Evolutionary conservation across 2,888 invertebrate species (phyloP).

Genomic region (Drosophila kanekoi): DNA sequence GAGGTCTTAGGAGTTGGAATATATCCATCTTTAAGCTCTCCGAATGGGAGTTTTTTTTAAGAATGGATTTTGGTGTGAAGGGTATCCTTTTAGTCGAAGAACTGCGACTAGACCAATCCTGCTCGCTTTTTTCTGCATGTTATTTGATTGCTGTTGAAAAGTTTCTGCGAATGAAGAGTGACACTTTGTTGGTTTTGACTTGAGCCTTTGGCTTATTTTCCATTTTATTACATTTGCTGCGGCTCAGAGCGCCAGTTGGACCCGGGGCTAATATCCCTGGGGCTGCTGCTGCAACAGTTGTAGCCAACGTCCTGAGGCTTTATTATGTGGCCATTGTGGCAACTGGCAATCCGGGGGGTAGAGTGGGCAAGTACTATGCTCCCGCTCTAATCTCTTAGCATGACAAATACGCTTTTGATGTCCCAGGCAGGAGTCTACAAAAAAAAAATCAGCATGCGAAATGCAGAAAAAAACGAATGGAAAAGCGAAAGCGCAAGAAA

Average conservation of each 20-base stretch:
- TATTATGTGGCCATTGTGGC: slow-evolving; percentile 75
- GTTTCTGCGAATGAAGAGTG: slow-evolving; percentile 73
- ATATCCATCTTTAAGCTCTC: no score
- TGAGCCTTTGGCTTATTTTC: slow-evolving; percentile 71
- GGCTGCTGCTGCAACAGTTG: slow-evolving; percentile 54
- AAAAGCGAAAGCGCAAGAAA: slow-evolving; percentile 68
- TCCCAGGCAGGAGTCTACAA: slow-evolving; percentile 63
- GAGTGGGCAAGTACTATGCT: slow-evolving; percentile 5
- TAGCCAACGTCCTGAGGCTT: slow-evolving; percentile 43
- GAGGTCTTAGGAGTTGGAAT: no score
- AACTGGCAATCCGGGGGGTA: slow-evolving; percentile 14
- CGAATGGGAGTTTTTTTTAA: no score
- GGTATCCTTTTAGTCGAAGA: background rate
- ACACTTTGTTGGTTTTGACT: slow-evolving; percentile 64
- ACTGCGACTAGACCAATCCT: background rate
- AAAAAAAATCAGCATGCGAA: slow-evolving; percentile 74
- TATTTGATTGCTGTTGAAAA: slow-evolving; percentile 76
- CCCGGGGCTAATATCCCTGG: slow-evolving; percentile 61
- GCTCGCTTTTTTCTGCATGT: slow-evolving; percentile 8
- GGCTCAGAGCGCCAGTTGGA: slow-evolving; percentile 27
- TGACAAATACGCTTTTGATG: slow-evolving; percentile 80
- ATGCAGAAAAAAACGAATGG: slow-evolving; percentile 58
- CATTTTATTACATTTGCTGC: slow-evolving; percentile 71
- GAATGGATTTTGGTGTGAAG: background rate
- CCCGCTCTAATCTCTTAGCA: slow-evolving; percentile 67